Conservation (phyloP, 2,797 vertebrate species). For the Pseudochromis fuscus region DNA sequence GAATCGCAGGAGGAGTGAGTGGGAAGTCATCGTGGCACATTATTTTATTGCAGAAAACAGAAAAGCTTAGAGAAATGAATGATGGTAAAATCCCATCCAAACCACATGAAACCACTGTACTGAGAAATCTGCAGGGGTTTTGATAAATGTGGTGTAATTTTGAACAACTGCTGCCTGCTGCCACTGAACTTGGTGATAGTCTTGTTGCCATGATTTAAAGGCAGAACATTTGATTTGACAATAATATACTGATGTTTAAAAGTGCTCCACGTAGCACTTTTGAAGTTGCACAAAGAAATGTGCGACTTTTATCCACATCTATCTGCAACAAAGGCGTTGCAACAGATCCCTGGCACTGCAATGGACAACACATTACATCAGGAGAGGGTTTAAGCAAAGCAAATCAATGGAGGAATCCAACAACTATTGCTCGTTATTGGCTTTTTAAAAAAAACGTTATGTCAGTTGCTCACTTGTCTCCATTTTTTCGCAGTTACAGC, state of each 20-base stretch:
- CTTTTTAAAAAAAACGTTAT: not conserved
- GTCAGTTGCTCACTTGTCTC: conserved; percentile 1
- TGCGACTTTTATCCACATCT: not conserved
- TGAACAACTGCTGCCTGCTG: not conserved
- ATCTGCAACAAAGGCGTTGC: not conserved
- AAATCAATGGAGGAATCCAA: not conserved
- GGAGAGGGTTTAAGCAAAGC: not conserved
- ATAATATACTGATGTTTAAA: not conserved
- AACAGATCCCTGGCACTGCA: no score
- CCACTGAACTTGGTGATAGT: not conserved
- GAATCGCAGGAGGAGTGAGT: not conserved
- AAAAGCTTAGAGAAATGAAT: not conserved
- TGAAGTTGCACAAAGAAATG: not conserved
- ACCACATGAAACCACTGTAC: not conserved
- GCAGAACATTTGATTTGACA: not conserved
- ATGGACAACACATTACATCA: not conserved
- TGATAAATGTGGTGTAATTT: not conserved
- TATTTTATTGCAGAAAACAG: conserved; percentile 1
- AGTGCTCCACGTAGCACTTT: not conserved
- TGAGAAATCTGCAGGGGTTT: not conserved
- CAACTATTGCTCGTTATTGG: not conserved
- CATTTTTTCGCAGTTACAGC: not conserved
- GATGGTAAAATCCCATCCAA: conserved; percentile 1
- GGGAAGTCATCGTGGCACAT: not conserved
- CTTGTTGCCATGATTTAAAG: not conserved